Percentiles rank a stretch among this genome's conserved stretches.
phyloP scores from a whole-genome alignment of 2,113 vertebrate genomes.

The Rhagologus leucostigma region DNA sequence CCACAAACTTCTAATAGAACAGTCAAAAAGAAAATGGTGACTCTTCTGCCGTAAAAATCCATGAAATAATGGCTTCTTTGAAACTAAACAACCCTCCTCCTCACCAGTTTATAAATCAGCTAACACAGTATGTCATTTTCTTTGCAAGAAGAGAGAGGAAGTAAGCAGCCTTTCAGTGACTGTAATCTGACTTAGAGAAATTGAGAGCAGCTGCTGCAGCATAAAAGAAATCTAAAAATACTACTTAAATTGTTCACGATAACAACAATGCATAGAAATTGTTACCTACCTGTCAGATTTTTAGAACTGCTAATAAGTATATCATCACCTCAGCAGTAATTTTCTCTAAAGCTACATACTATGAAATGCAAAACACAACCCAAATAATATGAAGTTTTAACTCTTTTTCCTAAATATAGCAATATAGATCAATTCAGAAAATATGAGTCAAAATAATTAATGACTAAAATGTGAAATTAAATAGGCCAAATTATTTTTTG shows the following conservation, averaged over 20 bases:
- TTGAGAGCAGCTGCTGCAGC: slow-evolving; percentile 42
- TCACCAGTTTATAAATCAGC: slow-evolving; percentile 10
- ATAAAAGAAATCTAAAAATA: slow-evolving; percentile 66
- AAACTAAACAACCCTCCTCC: neutral
- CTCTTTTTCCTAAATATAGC: neutral
- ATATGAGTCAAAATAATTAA: neutral
- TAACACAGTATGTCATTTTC: slow-evolving; percentile 15
- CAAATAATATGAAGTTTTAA: neutral
- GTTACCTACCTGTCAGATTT: slow-evolving; percentile 34
- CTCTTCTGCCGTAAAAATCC: slow-evolving; percentile 15
- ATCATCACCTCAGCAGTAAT: slow-evolving; percentile 28
- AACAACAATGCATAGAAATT: slow-evolving; percentile 27
- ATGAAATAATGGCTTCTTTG: slow-evolving; percentile 25
- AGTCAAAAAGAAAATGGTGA: slow-evolving; percentile 16
- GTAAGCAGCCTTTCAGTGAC: slow-evolving; percentile 25
- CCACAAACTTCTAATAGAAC: neutral
- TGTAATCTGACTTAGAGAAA: slow-evolving; percentile 31
- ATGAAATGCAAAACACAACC: neutral
- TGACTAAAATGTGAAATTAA: neutral
- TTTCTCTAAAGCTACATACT: neutral
- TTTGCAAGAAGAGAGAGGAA: slow-evolving; percentile 37
- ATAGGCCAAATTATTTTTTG: neutral
- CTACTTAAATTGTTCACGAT: slow-evolving; percentile 12
- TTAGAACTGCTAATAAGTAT: slow-evolving; percentile 1
- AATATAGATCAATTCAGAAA: neutral